Conservation (phyloP, 2,888 invertebrate species). For the Steromphala cineraria region DNA sequence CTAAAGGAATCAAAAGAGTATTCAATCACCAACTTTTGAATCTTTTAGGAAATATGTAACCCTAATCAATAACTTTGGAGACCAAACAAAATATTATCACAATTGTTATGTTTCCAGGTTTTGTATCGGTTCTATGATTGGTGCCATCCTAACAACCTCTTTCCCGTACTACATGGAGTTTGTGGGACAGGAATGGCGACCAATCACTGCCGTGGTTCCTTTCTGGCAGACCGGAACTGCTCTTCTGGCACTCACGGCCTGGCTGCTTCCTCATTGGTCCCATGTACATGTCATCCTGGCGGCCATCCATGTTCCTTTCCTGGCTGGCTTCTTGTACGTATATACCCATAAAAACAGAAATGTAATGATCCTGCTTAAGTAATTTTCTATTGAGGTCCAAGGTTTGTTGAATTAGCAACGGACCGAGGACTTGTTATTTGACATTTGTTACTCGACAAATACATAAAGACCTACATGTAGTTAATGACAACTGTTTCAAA, state of each 20-base stretch:
- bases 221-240: background rate
- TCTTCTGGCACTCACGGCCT: background rate
- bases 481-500: no score
- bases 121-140: background rate
- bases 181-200: background rate
- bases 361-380: no score
- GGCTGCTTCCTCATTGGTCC: background rate
- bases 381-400: no score
- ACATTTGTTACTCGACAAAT: no score
- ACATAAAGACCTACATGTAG: no score
- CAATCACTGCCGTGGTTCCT: background rate
- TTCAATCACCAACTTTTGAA: no score
- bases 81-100: background rate
- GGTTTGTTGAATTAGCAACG: no score
- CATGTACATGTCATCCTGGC: background rate
- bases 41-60: no score
- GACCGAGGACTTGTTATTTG: no score
- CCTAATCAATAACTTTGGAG: no score
- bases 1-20: no score
- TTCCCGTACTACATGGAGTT: background rate
- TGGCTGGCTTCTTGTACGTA: background rate
- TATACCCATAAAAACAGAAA: no score
- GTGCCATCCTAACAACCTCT: background rate
- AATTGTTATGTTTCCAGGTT: background rate
- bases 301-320: background rate